A percentile compares a stretch with the other conserved stretches of the same genome.
Evolutionary conservation across 2,113 vertebrate species (phyloP).

Genomic region (Pipra filicauda): DNA sequence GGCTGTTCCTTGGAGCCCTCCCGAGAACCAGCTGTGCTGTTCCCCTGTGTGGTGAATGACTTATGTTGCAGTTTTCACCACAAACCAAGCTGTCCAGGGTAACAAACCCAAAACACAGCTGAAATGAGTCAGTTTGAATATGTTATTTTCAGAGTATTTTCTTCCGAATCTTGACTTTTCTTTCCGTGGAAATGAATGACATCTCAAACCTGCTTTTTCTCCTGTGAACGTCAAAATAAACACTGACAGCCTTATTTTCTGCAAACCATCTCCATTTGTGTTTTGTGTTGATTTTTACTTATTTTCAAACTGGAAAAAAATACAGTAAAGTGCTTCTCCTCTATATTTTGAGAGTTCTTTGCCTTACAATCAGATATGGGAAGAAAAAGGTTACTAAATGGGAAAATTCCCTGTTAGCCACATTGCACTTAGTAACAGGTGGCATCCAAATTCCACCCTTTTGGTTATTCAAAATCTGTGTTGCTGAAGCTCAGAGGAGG

Average conservation of each 20-base stretch:
- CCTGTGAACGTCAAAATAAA: neutral
- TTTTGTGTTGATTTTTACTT: neutral
- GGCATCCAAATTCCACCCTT: neutral
- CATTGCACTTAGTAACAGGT: neutral
- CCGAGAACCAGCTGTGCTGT: neutral
- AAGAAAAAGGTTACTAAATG: neutral
- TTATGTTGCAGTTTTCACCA: neutral
- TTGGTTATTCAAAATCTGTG: neutral
- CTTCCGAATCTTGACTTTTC: neutral
- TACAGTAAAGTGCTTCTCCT: neutral
- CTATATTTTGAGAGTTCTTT: neutral
- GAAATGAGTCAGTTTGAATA: neutral
- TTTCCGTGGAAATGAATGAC: neutral
- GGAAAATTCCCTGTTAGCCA: neutral
- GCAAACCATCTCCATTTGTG: neutral
- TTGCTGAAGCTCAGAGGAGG: neutral
- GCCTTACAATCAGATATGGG: neutral
- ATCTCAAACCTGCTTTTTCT: neutral
- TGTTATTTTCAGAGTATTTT: neutral
- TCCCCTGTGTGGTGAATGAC: neutral
- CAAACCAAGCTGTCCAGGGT: neutral
- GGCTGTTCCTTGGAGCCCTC: neutral
- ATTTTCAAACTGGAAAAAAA: neutral
- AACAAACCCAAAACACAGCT: neutral
- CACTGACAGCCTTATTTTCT: neutral